A percentile compares a stretch with the other conserved stretches of the same genome.
These are phyloP conservation scores for Oreortyx pictus DNA, from an alignment of 2,797 vertebrate genomes.

Conservation along the genomic window DNA sequence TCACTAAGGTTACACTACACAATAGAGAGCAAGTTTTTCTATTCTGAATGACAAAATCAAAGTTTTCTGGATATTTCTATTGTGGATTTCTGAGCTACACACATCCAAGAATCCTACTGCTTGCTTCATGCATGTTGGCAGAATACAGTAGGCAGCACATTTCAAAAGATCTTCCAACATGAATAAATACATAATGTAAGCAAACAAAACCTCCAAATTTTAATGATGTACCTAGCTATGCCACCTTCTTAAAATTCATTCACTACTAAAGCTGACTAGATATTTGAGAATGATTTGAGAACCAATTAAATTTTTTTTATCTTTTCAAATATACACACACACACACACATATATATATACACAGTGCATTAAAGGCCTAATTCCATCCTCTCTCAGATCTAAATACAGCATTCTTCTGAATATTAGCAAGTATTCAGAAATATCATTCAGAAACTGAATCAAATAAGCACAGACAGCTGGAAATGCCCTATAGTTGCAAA, in stretches of 20 bases:
- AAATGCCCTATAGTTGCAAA: neutral
- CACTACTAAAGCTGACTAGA: accelerated
- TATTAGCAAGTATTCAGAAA: neutral
- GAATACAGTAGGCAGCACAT: neutral
- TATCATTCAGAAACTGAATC: neutral
- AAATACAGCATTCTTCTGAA: neutral
- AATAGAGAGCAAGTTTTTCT: neutral
- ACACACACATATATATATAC: no score
- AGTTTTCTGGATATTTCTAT: neutral
- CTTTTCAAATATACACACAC: neutral
- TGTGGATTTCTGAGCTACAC: neutral
- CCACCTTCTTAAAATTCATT: neutral
- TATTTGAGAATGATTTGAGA: neutral
- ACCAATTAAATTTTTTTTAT: neutral
- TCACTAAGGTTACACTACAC: neutral
- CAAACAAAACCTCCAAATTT: neutral
- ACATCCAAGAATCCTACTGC: neutral
- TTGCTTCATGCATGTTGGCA: neutral
- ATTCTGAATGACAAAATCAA: slow-evolving; percentile 4
- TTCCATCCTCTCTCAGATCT: neutral
- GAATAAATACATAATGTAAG: neutral
- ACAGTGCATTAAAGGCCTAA: neutral
- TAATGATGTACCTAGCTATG: neutral
- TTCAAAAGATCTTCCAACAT: neutral
- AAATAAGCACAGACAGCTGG: neutral